Evolutionary conservation across 1,140 invertebrate genomes (phyloP).

Genomic region (Drosophila erecta): DNA sequence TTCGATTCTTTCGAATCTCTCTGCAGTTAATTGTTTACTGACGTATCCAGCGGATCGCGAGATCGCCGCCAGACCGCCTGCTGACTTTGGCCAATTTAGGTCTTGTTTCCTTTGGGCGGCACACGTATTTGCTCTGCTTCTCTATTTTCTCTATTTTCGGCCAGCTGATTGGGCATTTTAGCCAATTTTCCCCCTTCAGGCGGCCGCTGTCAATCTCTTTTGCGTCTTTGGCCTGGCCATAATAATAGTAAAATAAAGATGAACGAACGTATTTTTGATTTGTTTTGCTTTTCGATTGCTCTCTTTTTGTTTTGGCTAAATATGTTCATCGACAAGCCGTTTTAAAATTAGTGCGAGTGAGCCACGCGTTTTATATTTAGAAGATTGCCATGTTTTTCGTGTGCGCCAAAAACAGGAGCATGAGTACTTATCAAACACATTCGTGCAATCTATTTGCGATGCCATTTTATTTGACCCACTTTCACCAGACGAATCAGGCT

Average conservation of each 20-base stretch:
- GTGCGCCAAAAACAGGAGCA: constrained; percentile 11
- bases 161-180: constrained; percentile 64
- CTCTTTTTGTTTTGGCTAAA: constrained; percentile 39
- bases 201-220: constrained; percentile 45
- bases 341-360: constrained; percentile 71
- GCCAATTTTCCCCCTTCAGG: constrained; percentile 14
- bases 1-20: constrained; percentile 12
- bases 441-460: constrained; percentile 52
- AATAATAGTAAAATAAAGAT: constrained; percentile 36
- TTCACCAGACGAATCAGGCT: constrained; percentile 47
- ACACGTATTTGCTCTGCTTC: constrained; percentile 17
- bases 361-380: constrained; percentile 79
- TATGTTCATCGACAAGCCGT: constrained; percentile 51
- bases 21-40: constrained; percentile 46
- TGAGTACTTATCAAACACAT: constrained; percentile 53
- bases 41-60: constrained; percentile 34
- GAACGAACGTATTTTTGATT: constrained; percentile 60
- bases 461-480: constrained; percentile 71
- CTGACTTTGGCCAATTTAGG: constrained; percentile 72
- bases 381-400: constrained; percentile 58
- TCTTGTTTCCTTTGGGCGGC: constrained; percentile 49
- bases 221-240: not conserved
- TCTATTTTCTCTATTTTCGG: constrained; percentile 13
- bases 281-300: constrained; percentile 29
- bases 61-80: constrained; percentile 25